A percentile compares a stretch with the other conserved stretches of the same genome.
phyloP scores from a whole-genome alignment of 1,140 invertebrate genomes.

The Geopemphigus sp. region DNA sequence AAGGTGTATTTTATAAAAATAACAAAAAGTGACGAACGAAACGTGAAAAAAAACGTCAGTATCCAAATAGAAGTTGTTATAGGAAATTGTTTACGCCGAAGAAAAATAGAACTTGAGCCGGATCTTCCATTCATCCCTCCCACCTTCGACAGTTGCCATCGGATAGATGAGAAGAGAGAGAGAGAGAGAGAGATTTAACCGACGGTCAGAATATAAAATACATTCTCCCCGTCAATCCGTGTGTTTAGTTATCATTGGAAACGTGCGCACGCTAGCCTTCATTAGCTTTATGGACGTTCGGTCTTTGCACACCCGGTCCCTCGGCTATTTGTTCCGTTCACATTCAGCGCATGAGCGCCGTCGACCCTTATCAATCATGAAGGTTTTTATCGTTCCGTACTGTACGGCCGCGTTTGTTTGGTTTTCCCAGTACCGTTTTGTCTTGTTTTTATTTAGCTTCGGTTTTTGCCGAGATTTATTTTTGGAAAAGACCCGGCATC shows the following conservation, averaged over 20 bases:
- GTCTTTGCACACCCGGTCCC: background rate
- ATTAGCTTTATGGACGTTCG: slow-evolving; percentile 40
- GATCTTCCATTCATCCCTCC: background rate
- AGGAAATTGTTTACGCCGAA: slow-evolving; percentile 34
- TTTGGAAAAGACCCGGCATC: background rate
- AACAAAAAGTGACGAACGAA: background rate
- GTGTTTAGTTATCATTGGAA: slow-evolving; percentile 12
- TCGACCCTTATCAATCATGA: slow-evolving; percentile 35
- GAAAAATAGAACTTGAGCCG: slow-evolving; percentile 6
- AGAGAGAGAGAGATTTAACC: background rate
- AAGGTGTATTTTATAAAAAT: slow-evolving; percentile 2
- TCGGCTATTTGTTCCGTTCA: slow-evolving; percentile 41
- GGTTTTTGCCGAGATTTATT: background rate
- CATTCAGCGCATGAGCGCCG: background rate
- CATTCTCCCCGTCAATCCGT: background rate
- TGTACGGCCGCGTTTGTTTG: background rate
- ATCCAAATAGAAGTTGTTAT: slow-evolving; percentile 40
- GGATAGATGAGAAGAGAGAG: background rate
- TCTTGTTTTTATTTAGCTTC: slow-evolving; percentile 20
- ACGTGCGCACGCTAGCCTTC: background rate
- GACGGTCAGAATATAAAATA: slow-evolving; percentile 23
- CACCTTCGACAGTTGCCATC: no score
- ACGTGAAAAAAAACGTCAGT: background rate
- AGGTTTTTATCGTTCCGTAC: slow-evolving; percentile 13
- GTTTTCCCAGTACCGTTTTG: background rate